Base-by-base conservation (phyloP, 2,113 vertebrate genomes). In the Chloropsis cyanopogon region DNA sequence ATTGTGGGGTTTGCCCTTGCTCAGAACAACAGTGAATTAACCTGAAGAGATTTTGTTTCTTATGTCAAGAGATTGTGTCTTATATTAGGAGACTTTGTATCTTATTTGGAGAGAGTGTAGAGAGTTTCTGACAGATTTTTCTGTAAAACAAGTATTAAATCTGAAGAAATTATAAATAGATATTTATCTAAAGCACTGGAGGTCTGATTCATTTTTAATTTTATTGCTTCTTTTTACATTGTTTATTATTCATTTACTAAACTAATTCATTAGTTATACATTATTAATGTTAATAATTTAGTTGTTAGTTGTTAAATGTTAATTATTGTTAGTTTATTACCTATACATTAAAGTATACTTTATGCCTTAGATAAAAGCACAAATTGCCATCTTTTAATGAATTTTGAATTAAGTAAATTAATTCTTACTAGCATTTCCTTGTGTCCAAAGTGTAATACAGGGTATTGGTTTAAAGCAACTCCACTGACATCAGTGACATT, bases 1-100 rank as follows among this genome's bases (percentile, higher is more conserved):
- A 92, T 56, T 65, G 35, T 72, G 37, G 14, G 6, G 7, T 87
- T 97, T 86, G 72, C 52, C 87, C 86, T 71, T 56, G 64, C 68
- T 71, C 31, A n/a, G 39, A 78, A 63, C 85, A 94, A 71, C 21
- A 65, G 44, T 49, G 78, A 92, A 86, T 77, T 95, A 96, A 96
- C 81, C 78, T 63, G 71, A 15, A 88, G 41, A 76, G 68, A 61
- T 93, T 73, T 91, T 88, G 17, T 82, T 21, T 76, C 28, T 57
- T 79, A 44, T 42, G 23, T 54, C 64, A 71, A 91, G 50, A 87
- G 60, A 85, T 46, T 60, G 24, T 90, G 73, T 81, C 37, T 92
- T 68, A 20, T 54, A 76, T 42, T 50, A 17, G 90, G 47, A 79
- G 49, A 90, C 91, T 77, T 86, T 82, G 13, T 90, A 31, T 72